phyloP scores from a whole-genome alignment of 2,888 invertebrate genomes.

The Leistus spinibarbis region DNA sequence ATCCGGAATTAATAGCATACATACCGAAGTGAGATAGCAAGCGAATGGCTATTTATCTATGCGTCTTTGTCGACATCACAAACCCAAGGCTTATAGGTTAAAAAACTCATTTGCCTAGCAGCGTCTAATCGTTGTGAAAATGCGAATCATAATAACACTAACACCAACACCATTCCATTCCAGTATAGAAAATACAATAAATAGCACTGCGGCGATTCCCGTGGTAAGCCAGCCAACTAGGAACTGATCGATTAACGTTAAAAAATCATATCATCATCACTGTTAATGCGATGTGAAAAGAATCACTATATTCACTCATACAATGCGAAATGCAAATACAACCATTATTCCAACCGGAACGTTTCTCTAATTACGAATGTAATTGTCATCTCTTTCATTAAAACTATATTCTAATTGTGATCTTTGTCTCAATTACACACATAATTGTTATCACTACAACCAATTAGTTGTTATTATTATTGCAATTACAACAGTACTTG shows the following conservation, averaged over 20 bases:
- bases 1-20: constrained; percentile 30
- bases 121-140: background rate
- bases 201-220: background rate
- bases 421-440: too few relatives aligned
- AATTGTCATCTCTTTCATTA: background rate
- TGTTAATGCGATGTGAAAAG: background rate
- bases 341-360: background rate
- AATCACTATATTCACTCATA: background rate
- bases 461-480: too few relatives aligned
- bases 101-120: background rate
- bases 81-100: background rate
- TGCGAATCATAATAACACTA: background rate
- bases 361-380: background rate
- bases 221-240: background rate
- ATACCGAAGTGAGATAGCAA: background rate
- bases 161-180: too few relatives aligned
- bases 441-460: too few relatives aligned
- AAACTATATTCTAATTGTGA: too few relatives aligned
- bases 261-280: background rate
- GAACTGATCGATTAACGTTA: background rate
- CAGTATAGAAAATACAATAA: background rate
- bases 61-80: too few relatives aligned
- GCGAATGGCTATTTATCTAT: background rate
- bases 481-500: too few relatives aligned
- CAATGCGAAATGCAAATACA: background rate